These are phyloP conservation scores for Agelas oroides DNA, from an alignment of 37 sponge, comb jelly and placozoan genomes.

Conservation along the genomic window DNA sequence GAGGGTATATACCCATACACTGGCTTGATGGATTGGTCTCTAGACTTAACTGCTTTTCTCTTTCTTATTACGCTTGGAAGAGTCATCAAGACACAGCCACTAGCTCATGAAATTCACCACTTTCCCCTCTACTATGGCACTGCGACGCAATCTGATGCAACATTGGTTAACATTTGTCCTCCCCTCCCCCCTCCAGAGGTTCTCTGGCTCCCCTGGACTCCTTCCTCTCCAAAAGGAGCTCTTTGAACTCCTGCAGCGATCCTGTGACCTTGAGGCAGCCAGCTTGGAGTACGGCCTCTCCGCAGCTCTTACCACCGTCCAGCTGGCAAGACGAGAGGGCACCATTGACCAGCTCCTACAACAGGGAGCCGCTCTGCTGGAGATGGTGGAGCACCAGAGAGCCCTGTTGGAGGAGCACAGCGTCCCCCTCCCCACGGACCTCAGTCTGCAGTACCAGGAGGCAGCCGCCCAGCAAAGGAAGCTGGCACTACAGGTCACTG, in stretches of 20 bases:
- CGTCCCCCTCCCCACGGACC: conserved; percentile 12
- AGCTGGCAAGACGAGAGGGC: conserved; percentile 8
- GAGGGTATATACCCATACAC: too few relatives aligned
- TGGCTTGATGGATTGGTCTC: too few relatives aligned
- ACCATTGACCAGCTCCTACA: conserved; percentile 55
- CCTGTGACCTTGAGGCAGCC: conserved; percentile 32
- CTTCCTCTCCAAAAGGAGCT: conserved; percentile 48
- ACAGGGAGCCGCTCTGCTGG: conserved; percentile 32
- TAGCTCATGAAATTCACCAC: too few relatives aligned
- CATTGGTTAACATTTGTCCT: background rate
- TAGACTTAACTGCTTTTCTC: too few relatives aligned
- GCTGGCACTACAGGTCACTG: conserved; percentile 4
- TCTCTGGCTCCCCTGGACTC: background rate
- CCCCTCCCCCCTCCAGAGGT: background rate
- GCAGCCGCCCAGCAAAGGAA: conserved; percentile 15
- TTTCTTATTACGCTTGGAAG: too few relatives aligned
- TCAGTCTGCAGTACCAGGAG: conserved; percentile 7
- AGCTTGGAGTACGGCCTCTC: conserved; percentile 23
- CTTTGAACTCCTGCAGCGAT: conserved; percentile 25
- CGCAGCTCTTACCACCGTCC: conserved; percentile 9
- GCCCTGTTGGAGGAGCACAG: conserved; percentile 17
- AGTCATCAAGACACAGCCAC: too few relatives aligned
- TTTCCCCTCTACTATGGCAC: too few relatives aligned
- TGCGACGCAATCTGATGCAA: background rate
- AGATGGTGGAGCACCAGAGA: conserved; percentile 43